Percentiles rank a stretch among this genome's conserved stretches.
These are phyloP conservation scores for Hiodon tergisus DNA, from an alignment of 2,113 vertebrate species.

Conservation along the genomic window DNA sequence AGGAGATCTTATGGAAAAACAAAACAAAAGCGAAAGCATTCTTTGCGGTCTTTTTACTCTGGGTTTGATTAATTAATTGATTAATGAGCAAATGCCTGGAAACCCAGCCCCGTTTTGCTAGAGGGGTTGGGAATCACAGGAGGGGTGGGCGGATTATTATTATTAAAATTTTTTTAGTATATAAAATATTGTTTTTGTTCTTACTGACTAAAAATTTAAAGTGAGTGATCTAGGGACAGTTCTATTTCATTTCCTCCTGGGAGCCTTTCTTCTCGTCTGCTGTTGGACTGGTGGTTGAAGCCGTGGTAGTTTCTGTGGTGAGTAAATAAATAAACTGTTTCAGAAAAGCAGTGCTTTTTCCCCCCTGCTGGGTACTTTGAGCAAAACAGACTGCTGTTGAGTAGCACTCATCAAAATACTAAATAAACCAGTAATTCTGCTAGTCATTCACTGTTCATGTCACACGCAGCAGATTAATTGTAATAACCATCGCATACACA, in stretches of 20 bases:
- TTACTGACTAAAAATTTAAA: background rate
- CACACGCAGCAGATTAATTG: too few relatives aligned
- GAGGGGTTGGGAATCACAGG: background rate
- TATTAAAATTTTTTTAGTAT: background rate
- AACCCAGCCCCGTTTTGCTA: background rate
- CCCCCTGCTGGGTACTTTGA: background rate
- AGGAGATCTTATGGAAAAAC: background rate
- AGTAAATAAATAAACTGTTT: background rate
- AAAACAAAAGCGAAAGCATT: background rate
- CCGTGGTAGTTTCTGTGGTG: conserved; percentile 46
- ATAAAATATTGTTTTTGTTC: background rate
- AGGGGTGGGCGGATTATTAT: background rate
- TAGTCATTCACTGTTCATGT: too few relatives aligned
- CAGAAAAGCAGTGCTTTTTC: background rate
- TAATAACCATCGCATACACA: too few relatives aligned
- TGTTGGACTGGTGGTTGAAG: conserved; percentile 32
- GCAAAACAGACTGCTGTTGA: too few relatives aligned
- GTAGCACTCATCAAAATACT: too few relatives aligned
- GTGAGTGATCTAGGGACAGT: background rate
- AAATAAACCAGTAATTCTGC: too few relatives aligned
- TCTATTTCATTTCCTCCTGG: conserved; percentile 47
- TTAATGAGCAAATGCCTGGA: background rate
- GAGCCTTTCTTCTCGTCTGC: conserved; percentile 44
- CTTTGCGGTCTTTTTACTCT: background rate
- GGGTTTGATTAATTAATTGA: background rate